Base-by-base conservation (phyloP, 2,888 invertebrate genomes). In the Morpho helenor region DNA sequence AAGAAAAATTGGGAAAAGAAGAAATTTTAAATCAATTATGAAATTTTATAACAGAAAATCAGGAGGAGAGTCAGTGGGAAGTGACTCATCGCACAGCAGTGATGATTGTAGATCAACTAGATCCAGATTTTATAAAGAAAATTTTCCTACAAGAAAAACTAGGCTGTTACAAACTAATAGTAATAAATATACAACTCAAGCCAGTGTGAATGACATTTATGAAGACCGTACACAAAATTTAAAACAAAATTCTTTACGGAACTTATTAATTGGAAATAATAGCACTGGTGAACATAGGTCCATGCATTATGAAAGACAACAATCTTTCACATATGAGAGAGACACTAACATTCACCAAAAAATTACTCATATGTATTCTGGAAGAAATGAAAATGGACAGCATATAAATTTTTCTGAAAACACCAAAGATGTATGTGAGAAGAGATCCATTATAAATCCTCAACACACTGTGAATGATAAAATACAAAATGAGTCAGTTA, bases 1-100 rank as follows among this genome's bases (percentile, higher is more conserved):
- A 43, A 79, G 71, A 65, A 78, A 73, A 69, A 68, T 80, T 65
- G 76, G 78, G 49, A 84, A 80, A 56, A 73, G 79, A 56, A 70
- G 80, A 50, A 83, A 81, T 41, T 65, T 70, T 22, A 75, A 72
- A 44, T 56, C 69, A 23, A 76, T 76, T 62, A 45, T 76, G 0
- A 84, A 78, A 69, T 66, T 69, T n/a, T 66, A 64, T 5, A 68
- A 70, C 59, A 69, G 71, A 40, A 76, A 66, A 67, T 77, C 76
- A 43, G 77, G 78, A 0, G 72, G 78, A 68, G 84, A 85, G 61
- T 87, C 86, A 0, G 84, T 9, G 75, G 85, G 74, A 10, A 84
- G 85, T 73, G 74, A 82, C 64, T 87, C 87, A 23, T 84, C 87
- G 6, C 61, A 78, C 31, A 84, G 83, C 60, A 83, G 83, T 72